Evolutionary conservation across 1,140 invertebrate species (phyloP), one percentile per base, ranked within the genome.

Genomic region (Drosophila kepulauana): DNA sequence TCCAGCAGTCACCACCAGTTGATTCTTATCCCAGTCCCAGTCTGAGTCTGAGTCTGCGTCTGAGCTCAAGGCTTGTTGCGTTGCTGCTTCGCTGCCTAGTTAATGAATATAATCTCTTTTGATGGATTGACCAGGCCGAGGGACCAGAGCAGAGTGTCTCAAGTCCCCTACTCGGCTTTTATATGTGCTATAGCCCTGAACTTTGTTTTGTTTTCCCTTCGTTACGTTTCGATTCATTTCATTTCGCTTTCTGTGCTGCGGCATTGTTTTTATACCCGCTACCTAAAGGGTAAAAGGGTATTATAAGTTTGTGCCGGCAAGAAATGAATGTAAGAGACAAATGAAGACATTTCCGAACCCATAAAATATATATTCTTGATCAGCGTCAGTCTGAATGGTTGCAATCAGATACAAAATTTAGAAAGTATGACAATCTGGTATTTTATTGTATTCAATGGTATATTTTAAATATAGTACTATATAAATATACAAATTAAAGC

Each of bases 61-160:
- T 11, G 38, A 56, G 1, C 63, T 41, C 20, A 48, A 33, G 25
- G 79, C 65, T 71, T 51, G 71, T 16, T 48, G 49, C 49, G 35
- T 38, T 10, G 16, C 5, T 45, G 28, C 52, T 57, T 75, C 62
- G 35, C 78, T 79, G 77, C 80, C 85, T 82, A 82, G 85, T 88
- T 87, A 84, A 87, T 89, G 70, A 89, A 87, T 78, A 87, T 87
- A 87, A 87, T 87, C 84, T 87, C 85, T 87, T 88, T 87, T 87
- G 84, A 87, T 87, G 84, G 84, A 87, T 87, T 84, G 84, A 89
- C 80, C 85, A 87, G 76, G 41, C 51, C 68, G 54, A 65, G 57
- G 51, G 57, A 59, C 46, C 38, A 45, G 28, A 43, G 48, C 51
- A 7, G 5, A 57, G 13, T 45, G 58, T 51, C 52, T 48, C 20